A percentile compares a stretch with the other conserved stretches of the same genome.
These are phyloP conservation scores for Tetragonisca angustula DNA, from an alignment of 2,888 invertebrate genomes.

Conservation along the genomic window DNA sequence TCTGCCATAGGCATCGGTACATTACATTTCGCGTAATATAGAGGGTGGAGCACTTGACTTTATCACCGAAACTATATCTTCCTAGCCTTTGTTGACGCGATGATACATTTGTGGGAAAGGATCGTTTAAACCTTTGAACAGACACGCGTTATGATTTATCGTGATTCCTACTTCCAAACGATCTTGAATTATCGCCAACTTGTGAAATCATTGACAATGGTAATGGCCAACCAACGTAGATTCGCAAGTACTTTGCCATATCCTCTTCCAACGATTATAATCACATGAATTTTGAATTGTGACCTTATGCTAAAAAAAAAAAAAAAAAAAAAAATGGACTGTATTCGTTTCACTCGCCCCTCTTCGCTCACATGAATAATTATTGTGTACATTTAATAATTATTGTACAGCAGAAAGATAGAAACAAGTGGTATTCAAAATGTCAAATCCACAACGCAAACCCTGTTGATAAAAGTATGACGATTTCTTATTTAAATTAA, in stretches of 20 bases:
- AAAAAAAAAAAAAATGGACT: no score
- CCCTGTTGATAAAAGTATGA: background rate
- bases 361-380: no score
- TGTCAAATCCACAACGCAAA: background rate
- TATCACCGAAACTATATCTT: background rate
- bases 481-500: no score
- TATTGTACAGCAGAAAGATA: no score
- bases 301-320: no score
- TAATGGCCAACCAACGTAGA: no score
- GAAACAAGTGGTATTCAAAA: background rate
- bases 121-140: background rate
- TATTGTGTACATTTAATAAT: no score
- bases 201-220: background rate
- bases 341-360: no score
- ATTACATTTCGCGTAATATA: conserved; percentile 12
- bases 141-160: background rate
- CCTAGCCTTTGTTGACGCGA: background rate
- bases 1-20: background rate
- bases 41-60: conserved; percentile 25
- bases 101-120: background rate
- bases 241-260: no score
- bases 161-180: background rate
- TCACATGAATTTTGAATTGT: no score
- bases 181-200: background rate
- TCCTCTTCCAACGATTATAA: no score